Evolutionary conservation across 2,888 invertebrate genomes (phyloP).

Genomic region (Melangyna quadrimaculata): DNA sequence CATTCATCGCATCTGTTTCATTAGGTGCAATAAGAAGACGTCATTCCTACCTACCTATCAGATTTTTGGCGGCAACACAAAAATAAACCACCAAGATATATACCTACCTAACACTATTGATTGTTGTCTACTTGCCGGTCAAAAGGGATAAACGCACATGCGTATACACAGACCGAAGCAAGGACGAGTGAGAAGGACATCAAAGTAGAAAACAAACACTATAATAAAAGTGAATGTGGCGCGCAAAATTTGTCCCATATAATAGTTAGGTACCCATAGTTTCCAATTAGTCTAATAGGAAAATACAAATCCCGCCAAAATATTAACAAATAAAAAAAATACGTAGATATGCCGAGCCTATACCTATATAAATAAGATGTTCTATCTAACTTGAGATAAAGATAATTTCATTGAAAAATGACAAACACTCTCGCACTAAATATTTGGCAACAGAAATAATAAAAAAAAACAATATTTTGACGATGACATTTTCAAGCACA

Average conservation of each 20-base stretch:
- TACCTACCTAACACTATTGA: background rate
- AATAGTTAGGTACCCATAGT: background rate
- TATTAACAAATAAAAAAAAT: background rate
- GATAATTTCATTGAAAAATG: conserved; percentile 29
- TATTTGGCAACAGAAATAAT: background rate
- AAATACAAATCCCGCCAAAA: conserved; percentile 25
- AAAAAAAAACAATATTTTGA: background rate
- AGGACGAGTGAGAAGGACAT: conserved; percentile 7
- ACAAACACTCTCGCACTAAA: background rate
- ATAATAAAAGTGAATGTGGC: background rate
- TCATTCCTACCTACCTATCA: background rate
- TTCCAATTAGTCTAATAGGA: conserved; percentile 17
- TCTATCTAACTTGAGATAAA: background rate
- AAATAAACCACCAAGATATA: background rate
- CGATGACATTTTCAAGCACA: conserved; percentile 1
- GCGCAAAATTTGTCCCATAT: background rate
- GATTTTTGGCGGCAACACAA: conserved; percentile 5
- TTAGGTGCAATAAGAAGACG: background rate
- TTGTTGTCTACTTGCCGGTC: background rate
- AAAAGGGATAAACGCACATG: background rate
- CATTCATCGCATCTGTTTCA: conserved; percentile 1
- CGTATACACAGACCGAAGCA: background rate
- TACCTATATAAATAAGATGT: background rate
- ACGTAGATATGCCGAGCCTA: background rate
- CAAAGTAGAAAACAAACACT: background rate